Conservation (phyloP, 1,140 invertebrate species). For the Triops cancriformis region DNA sequence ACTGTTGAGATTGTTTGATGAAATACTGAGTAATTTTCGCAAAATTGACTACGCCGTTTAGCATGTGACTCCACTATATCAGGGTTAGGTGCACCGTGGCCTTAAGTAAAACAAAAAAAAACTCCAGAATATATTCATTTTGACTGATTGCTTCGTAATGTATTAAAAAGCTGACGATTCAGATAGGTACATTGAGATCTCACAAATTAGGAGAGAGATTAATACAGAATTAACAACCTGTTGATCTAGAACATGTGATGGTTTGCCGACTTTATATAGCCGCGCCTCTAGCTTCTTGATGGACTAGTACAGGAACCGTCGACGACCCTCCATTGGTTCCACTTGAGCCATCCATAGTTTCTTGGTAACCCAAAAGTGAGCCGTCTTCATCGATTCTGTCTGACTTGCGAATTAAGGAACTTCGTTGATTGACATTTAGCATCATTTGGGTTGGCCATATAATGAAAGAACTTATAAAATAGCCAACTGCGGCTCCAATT, state of each 20-base stretch:
- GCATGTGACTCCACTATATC: too few relatives aligned
- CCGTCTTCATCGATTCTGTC: background rate
- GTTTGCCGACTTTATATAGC: background rate
- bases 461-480: background rate
- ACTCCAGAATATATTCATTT: too few relatives aligned
- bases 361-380: background rate
- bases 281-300: background rate
- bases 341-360: background rate
- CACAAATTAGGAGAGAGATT: background rate
- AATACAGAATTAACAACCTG: background rate
- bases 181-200: background rate
- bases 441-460: background rate
- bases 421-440: background rate
- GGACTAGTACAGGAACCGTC: background rate
- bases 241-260: background rate
- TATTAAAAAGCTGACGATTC: background rate
- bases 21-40: too few relatives aligned
- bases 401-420: background rate
- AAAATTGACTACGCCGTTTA: too few relatives aligned
- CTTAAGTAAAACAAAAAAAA: too few relatives aligned
- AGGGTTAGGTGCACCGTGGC: too few relatives aligned
- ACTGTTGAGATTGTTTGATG: too few relatives aligned
- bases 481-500: conserved; percentile 15
- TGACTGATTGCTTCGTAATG: background rate
- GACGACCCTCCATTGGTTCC: background rate